Conservation (phyloP, 2,797 vertebrate species). For the Urocyon cinereoargenteus region DNA sequence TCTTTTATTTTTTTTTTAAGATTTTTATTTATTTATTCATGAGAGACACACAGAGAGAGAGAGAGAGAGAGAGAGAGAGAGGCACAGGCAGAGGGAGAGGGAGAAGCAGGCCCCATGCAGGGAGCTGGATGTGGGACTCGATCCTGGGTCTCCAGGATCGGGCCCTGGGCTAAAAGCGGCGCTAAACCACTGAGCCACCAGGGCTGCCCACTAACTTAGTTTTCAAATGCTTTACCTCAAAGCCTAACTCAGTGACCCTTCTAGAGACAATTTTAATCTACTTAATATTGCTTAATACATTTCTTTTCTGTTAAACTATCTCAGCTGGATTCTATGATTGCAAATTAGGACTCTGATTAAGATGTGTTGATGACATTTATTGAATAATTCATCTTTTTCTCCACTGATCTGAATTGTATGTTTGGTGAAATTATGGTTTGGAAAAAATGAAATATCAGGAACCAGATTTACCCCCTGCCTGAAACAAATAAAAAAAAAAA, state of each 20-base stretch:
- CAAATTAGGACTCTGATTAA: neutral
- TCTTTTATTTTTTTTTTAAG: neutral
- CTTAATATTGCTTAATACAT: neutral
- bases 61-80: too few species aligned
- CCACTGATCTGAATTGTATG: neutral
- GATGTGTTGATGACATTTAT: neutral
- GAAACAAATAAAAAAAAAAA: neutral
- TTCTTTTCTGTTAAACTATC: neutral
- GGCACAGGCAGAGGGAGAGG: too few species aligned
- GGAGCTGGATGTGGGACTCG: too few species aligned
- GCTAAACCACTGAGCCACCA: too few species aligned
- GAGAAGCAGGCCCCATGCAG: too few species aligned
- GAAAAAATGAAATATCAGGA: neutral
- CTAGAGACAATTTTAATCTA: neutral
- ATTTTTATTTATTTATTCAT: too few species aligned
- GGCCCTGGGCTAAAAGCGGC: too few species aligned
- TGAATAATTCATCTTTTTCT: neutral
- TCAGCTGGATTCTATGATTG: neutral
- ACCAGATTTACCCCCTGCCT: neutral
- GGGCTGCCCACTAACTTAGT: neutral
- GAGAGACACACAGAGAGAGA: too few species aligned
- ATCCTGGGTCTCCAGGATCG: too few species aligned
- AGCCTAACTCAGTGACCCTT: neutral
- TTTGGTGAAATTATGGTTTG: constrained; percentile 17
- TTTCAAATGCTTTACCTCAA: neutral